phyloP scores from a whole-genome alignment of 37 sponge, comb jelly and placozoan species.

The Spongilla lacustris region DNA sequence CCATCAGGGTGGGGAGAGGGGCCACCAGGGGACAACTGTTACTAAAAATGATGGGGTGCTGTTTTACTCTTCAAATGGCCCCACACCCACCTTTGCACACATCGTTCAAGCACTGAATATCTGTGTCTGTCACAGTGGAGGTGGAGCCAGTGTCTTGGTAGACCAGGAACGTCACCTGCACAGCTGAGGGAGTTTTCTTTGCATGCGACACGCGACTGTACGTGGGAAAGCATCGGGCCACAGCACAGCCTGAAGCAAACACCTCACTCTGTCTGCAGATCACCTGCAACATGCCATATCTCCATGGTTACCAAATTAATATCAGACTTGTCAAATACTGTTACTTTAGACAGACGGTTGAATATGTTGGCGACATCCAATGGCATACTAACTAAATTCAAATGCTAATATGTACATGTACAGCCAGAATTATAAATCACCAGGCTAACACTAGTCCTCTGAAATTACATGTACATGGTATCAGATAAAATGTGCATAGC shows the following conservation, averaged over 20 bases:
- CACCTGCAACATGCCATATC: no score
- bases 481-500: no score
- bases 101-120: conserved; percentile 43
- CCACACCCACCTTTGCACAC: conserved; percentile 50
- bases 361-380: no score
- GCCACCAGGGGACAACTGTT: neutral
- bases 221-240: conserved; percentile 81
- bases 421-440: no score
- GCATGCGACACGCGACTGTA: conserved; percentile 62
- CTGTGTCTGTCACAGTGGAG: conserved; percentile 42
- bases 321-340: neutral
- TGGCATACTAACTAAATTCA: no score
- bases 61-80: neutral
- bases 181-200: neutral
- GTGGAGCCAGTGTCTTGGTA: conserved; percentile 35
- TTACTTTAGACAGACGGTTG: no score
- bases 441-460: no score
- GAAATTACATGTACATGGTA: no score
- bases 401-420: no score
- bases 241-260: conserved; percentile 84
- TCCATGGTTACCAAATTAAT: no score
- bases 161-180: conserved; percentile 42
- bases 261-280: conserved; percentile 74
- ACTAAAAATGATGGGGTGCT: no score
- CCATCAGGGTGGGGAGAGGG: no score